These are phyloP conservation scores for Candidula unifasciata DNA, from an alignment of 2,888 invertebrate species.

Conservation along the genomic window DNA sequence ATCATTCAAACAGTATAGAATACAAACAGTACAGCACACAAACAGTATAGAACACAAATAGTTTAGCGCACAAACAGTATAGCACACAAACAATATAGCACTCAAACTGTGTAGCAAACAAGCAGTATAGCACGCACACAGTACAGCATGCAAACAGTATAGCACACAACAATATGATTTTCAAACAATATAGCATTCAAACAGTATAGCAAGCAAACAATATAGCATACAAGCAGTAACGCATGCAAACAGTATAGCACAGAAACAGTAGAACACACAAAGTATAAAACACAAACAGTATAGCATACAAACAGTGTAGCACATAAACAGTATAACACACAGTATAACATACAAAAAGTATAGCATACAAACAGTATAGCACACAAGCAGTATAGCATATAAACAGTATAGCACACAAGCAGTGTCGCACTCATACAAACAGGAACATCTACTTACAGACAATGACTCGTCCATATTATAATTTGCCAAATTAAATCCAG, in stretches of 20 bases:
- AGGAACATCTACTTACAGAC: conserved; percentile 62
- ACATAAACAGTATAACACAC: background rate
- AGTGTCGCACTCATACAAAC: background rate
- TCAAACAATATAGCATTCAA: background rate
- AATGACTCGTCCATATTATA: conserved; percentile 70
- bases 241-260: background rate
- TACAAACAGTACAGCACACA: background rate
- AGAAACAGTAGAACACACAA: background rate
- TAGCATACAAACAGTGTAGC: background rate
- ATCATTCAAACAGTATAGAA: background rate
- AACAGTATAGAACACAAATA: background rate
- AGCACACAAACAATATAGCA: background rate
- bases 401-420: background rate
- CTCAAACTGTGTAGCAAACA: too few species aligned
- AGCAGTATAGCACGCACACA: background rate
- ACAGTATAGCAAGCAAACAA: background rate
- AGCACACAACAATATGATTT: background rate
- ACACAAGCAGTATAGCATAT: background rate
- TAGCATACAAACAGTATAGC: background rate
- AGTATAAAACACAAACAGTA: background rate
- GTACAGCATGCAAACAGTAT: background rate
- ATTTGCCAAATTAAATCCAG: conserved; percentile 71
- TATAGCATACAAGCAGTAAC: background rate
- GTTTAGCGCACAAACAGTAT: background rate
- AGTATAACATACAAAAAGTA: background rate